Conservation (phyloP, 2,113 vertebrate genomes). For the Tricholaema leucomelas region DNA sequence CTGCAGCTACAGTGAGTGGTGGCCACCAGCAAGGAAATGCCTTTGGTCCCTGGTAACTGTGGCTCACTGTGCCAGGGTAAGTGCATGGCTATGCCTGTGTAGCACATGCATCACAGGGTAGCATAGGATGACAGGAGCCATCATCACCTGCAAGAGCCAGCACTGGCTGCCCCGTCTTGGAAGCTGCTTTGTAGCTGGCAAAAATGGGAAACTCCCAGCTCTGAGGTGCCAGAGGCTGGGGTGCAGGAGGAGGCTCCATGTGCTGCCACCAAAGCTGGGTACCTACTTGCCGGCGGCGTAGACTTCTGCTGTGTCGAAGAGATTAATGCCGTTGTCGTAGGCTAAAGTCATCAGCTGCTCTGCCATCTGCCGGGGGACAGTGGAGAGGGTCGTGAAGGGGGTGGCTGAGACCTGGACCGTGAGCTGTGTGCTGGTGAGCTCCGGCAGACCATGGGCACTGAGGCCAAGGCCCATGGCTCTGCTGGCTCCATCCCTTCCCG, state of each 20-base stretch:
- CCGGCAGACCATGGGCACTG: accelerated
- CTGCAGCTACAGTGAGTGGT: accelerated
- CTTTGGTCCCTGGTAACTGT: accelerated
- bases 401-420: not conserved
- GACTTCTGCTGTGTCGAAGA: conserved; percentile 97
- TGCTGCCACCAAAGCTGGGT: accelerated
- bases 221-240: not conserved
- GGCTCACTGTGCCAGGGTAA: not conserved
- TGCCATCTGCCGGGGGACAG: conserved; percentile 85
- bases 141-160: accelerated
- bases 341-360: conserved; percentile 98
- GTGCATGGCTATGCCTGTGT: accelerated
- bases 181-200: not conserved
- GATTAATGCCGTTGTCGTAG: conserved; percentile 99
- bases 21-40: not conserved
- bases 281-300: conserved; percentile 98
- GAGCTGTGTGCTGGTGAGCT: not conserved
- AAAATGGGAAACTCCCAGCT: not conserved
- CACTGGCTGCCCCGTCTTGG: accelerated
- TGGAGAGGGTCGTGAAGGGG: not conserved
- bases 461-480: not conserved
- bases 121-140: not conserved
- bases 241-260: not conserved
- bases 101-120: not conserved
- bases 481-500: not conserved